Evolutionary conservation across 2,888 invertebrate genomes (phyloP).

Genomic region (Nowickia ferox): DNA sequence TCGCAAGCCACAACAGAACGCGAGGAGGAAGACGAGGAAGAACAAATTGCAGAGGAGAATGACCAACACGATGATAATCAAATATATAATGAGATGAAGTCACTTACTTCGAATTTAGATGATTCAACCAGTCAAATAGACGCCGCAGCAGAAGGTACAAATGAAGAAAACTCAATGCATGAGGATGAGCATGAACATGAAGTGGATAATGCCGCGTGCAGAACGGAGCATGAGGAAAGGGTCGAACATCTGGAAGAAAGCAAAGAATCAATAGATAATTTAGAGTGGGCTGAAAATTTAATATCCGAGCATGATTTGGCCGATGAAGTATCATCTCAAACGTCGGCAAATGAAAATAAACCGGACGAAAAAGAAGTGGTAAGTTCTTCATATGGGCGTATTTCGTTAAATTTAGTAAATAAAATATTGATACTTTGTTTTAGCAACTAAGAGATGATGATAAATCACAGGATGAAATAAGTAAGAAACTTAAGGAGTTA

Average conservation of each 20-base stretch:
- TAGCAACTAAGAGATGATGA: conserved; percentile 64
- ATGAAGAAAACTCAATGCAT: conserved; percentile 14
- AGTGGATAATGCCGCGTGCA: conserved; percentile 40
- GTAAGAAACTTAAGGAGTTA: conserved; percentile 80
- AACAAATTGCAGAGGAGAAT: conserved; percentile 70
- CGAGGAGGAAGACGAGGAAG: conserved; percentile 64
- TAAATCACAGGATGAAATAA: conserved; percentile 78
- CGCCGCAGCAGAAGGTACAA: conserved; percentile 17
- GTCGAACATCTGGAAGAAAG: conserved; percentile 75
- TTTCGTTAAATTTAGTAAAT: background rate
- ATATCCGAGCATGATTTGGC: conserved; percentile 80
- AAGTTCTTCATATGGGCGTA: conserved; percentile 17
- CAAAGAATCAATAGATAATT: conserved; percentile 80
- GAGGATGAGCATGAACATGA: conserved; percentile 50
- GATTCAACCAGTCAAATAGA: conserved; percentile 72
- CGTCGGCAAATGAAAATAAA: conserved; percentile 33
- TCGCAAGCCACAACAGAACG: conserved; percentile 59
- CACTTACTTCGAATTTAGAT: conserved; percentile 59
- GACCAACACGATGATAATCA: conserved; percentile 78
- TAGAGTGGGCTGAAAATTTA: conserved; percentile 82
- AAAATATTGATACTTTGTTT: conserved; percentile 31
- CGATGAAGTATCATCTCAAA: conserved; percentile 68
- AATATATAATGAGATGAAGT: conserved; percentile 78
- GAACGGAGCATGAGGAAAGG: conserved; percentile 16
- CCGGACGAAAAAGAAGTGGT: conserved; percentile 53